phyloP scores from a whole-genome alignment of 2,113 vertebrate genomes.

The Sterrhoptilus dennistouni region DNA sequence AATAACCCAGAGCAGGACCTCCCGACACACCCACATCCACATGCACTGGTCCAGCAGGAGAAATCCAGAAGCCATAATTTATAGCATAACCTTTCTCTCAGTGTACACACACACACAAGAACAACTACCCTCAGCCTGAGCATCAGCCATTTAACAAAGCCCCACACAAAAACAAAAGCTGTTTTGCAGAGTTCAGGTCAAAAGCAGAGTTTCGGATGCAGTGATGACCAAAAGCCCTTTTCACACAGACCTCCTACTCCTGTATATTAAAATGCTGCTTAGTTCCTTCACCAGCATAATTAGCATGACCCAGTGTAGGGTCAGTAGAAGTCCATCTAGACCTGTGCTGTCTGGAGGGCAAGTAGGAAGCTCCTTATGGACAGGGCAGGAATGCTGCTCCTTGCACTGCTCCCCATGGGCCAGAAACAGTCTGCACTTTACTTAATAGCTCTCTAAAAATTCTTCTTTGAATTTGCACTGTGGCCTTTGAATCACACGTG shows the following conservation, averaged over 20 bases:
- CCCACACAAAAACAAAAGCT: rapidly evolving
- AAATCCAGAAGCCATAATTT: not conserved
- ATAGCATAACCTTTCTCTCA: not conserved
- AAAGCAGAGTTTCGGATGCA: not conserved
- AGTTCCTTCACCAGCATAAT: not conserved
- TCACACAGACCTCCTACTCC: not conserved
- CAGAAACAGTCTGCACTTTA: not conserved
- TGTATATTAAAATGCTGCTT: not conserved
- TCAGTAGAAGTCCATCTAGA: not conserved
- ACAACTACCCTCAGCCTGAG: not conserved
- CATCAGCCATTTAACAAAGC: not conserved
- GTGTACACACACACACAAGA: rapidly evolving
- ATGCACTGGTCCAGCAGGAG: rapidly evolving
- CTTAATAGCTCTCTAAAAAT: not conserved
- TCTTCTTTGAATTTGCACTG: not conserved
- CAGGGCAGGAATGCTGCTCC: not conserved
- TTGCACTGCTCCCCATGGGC: rapidly evolving
- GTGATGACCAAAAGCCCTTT: not conserved
- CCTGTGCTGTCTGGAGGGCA: not conserved
- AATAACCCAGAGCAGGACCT: not conserved
- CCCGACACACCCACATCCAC: not conserved
- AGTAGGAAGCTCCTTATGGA: not conserved
- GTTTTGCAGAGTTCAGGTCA: not conserved
- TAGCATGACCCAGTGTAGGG: rapidly evolving
- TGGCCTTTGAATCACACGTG: not conserved